Evolutionary conservation across 2,888 invertebrate species (phyloP).

Genomic region (Drepanosiphum platanoidis): DNA sequence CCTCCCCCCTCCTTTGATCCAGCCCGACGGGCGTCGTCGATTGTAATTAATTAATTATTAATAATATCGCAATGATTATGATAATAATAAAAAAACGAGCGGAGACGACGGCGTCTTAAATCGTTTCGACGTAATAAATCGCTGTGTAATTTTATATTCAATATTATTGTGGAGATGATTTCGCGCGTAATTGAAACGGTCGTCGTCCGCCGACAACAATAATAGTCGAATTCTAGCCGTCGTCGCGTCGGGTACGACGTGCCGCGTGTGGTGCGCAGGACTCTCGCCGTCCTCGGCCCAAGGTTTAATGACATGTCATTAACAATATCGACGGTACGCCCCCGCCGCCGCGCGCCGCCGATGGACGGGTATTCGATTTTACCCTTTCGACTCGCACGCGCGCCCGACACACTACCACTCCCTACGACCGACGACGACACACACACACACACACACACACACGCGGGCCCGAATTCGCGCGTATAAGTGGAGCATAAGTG

Average conservation of each 20-base stretch:
- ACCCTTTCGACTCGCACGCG: conserved; percentile 13
- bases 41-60: too few relatives aligned
- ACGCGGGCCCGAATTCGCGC: background rate
- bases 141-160: too few relatives aligned
- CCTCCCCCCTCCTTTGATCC: too few relatives aligned
- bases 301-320: conserved; percentile 11
- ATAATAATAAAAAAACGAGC: too few relatives aligned
- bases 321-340: background rate
- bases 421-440: background rate
- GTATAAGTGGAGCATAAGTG: too few relatives aligned
- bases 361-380: conserved; percentile 51
- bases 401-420: conserved; percentile 21
- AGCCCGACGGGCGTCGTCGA: too few relatives aligned
- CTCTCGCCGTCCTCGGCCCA: background rate
- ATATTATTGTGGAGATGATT: too few relatives aligned
- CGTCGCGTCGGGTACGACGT: background rate
- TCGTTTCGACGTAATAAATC: too few relatives aligned
- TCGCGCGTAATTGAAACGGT: background rate
- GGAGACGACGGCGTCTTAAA: too few relatives aligned
- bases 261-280: background rate
- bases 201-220: background rate
- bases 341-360: background rate
- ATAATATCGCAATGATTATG: too few relatives aligned
- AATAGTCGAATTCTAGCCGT: background rate
- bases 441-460: background rate